Percentiles rank a stretch among this genome's conserved stretches.
phyloP scores from a whole-genome alignment of 2,113 vertebrate species.

The Panurus biarmicus region DNA sequence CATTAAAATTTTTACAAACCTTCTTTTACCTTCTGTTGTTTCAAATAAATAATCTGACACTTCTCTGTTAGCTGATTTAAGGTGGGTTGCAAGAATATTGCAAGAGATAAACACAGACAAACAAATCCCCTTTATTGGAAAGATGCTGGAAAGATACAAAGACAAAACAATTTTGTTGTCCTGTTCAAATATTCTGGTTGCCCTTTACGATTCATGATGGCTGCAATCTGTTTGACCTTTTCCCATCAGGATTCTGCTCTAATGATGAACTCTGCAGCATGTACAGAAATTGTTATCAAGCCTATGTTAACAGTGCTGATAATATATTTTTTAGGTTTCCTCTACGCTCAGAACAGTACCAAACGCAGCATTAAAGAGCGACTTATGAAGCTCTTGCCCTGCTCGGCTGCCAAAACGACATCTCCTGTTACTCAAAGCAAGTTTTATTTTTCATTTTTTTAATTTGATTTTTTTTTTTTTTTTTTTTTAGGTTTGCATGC shows the following conservation, averaged over 20 bases:
- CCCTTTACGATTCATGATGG: not conserved
- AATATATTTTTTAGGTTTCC: slow-evolving; percentile 87
- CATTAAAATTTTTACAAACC: not conserved
- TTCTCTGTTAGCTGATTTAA: not conserved
- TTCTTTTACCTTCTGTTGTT: not conserved
- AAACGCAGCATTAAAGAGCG: slow-evolving; percentile 88
- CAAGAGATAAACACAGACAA: not conserved
- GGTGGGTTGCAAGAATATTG: not conserved
- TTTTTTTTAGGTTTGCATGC: slow-evolving; percentile 56
- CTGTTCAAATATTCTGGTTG: slow-evolving; percentile 8
- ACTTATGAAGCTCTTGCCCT: slow-evolving; percentile 89
- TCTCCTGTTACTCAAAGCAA: slow-evolving; percentile 91
- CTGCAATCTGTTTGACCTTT: not conserved
- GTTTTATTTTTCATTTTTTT: slow-evolving; percentile 69
- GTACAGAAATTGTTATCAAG: slow-evolving; percentile 4
- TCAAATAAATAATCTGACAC: not conserved
- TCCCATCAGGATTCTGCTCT: not conserved
- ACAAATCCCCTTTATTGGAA: not conserved
- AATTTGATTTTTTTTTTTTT: slow-evolving; percentile 8
- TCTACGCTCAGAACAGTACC: slow-evolving; percentile 81
- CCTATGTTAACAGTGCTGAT: slow-evolving; percentile 64
- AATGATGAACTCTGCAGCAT: not conserved
- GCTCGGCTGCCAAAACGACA: slow-evolving; percentile 83
- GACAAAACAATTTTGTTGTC: not conserved
- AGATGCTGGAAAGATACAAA: not conserved